Evolutionary conservation across 2,888 invertebrate genomes (phyloP).

Genomic region (Clivina fossor): DNA sequence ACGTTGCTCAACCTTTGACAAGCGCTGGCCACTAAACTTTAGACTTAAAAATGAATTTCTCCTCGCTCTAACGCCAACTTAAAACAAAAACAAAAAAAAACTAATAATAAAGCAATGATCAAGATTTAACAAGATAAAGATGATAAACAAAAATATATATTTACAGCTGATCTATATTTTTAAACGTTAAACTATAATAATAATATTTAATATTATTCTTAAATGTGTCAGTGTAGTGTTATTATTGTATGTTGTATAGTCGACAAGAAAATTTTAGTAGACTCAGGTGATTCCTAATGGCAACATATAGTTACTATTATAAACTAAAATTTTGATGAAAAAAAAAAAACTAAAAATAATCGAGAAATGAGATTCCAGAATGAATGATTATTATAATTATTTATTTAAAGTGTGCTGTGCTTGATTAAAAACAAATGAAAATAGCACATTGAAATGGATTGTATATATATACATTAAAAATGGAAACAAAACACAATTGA

Average conservation of each 20-base stretch:
- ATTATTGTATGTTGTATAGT: slow-evolving; percentile 53
- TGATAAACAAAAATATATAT: slow-evolving; percentile 44
- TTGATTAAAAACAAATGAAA: no score
- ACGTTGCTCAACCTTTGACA: slow-evolving; percentile 58
- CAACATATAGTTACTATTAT: slow-evolving; percentile 56
- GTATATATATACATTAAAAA: no score
- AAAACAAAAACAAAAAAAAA: neutral
- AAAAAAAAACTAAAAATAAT: slow-evolving; percentile 14
- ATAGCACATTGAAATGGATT: no score
- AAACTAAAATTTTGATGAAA: slow-evolving; percentile 13
- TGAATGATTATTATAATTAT: no score
- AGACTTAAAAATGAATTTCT: neutral
- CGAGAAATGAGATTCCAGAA: no score
- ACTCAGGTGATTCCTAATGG: slow-evolving; percentile 52
- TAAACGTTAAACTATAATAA: no score
- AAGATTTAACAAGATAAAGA: slow-evolving; percentile 14
- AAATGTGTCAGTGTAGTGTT: slow-evolving; percentile 51
- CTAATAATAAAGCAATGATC: slow-evolving; percentile 29
- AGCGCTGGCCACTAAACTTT: slow-evolving; percentile 57
- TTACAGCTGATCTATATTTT: slow-evolving; percentile 54
- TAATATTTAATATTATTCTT: slow-evolving; percentile 48
- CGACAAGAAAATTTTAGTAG: slow-evolving; percentile 53
- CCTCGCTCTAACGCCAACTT: no score
- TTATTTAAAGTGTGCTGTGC: no score
- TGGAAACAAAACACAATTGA: no score